phyloP scores from a whole-genome alignment of 2,113 vertebrate genomes.

The Saccopteryx leptura region DNA sequence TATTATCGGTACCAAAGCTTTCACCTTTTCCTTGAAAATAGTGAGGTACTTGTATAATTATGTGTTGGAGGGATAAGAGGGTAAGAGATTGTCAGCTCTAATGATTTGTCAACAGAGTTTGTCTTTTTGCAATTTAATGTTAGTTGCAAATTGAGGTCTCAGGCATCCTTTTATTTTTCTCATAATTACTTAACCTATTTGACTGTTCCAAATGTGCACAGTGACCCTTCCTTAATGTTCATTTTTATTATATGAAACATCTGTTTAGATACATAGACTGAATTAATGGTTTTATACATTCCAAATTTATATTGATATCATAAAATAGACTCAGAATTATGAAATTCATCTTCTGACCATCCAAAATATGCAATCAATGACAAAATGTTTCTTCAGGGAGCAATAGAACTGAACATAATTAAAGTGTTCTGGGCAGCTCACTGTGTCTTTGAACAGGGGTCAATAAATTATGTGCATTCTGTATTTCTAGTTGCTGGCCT shows the following conservation, averaged over 20 bases:
- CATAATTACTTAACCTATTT: conserved; percentile 57
- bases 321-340: conserved; percentile 64
- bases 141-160: conserved; percentile 47
- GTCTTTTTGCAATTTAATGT: conserved; percentile 55
- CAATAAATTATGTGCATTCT: conserved; percentile 69
- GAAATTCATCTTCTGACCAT: conserved; percentile 60
- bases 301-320: conserved; percentile 64
- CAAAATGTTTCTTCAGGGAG: conserved; percentile 67
- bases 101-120: conserved; percentile 64
- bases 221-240: conserved; percentile 54
- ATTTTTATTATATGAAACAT: conserved; percentile 49
- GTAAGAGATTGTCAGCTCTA: conserved; percentile 64
- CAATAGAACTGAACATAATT: conserved; percentile 75
- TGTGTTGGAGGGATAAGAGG: conserved; percentile 55
- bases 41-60: not conserved
- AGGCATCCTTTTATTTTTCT: conserved; percentile 47
- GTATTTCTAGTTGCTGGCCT: conserved; percentile 56
- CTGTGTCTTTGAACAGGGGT: conserved; percentile 55
- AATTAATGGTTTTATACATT: conserved; percentile 62
- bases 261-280: conserved; percentile 50
- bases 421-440: conserved; percentile 52
- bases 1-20: not conserved
- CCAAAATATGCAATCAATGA: conserved; percentile 70
- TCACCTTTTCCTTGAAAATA: conserved; percentile 18
- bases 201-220: not conserved